Percentiles rank a stretch among this genome's conserved stretches.
These are phyloP conservation scores for Cancer borealis DNA, from an alignment of 2,888 invertebrate genomes.

Conservation along the genomic window DNA sequence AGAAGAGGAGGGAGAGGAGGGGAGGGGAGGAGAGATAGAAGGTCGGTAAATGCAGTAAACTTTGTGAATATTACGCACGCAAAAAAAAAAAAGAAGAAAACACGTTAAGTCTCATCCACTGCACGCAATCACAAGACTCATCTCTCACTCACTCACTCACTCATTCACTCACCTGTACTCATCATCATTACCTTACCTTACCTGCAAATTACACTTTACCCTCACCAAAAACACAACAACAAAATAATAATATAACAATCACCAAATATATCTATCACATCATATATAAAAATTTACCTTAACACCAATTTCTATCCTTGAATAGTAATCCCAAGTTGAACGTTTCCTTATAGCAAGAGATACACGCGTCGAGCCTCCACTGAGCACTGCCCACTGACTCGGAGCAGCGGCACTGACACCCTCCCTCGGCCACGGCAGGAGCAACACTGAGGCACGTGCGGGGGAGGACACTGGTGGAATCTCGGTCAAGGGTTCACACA, in stretches of 20 bases:
- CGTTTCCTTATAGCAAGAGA: not conserved
- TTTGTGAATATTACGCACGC: not conserved
- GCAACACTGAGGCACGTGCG: constrained; percentile 29
- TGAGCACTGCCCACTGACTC: not conserved
- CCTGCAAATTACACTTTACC: not conserved
- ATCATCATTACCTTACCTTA: too few species aligned
- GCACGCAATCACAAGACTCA: not conserved
- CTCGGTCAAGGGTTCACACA: not conserved
- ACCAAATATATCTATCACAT: not conserved
- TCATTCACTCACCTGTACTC: not conserved
- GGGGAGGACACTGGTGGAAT: not conserved
- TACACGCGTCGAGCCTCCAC: not conserved
- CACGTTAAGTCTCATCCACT: too few species aligned
- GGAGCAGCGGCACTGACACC: not conserved
- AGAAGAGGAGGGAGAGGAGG: not conserved
- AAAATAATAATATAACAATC: not conserved
- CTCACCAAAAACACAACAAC: not conserved
- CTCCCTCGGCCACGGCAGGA: not conserved
- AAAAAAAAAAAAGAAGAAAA: too few species aligned
- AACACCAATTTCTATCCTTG: not conserved
- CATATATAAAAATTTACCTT: not conserved
- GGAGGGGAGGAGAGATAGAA: not conserved
- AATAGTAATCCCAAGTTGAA: not conserved
- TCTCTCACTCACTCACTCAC: not conserved
- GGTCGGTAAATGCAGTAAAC: not conserved